phyloP scores from a whole-genome alignment of 2,113 vertebrate species.

The Ovibos moschatus region DNA sequence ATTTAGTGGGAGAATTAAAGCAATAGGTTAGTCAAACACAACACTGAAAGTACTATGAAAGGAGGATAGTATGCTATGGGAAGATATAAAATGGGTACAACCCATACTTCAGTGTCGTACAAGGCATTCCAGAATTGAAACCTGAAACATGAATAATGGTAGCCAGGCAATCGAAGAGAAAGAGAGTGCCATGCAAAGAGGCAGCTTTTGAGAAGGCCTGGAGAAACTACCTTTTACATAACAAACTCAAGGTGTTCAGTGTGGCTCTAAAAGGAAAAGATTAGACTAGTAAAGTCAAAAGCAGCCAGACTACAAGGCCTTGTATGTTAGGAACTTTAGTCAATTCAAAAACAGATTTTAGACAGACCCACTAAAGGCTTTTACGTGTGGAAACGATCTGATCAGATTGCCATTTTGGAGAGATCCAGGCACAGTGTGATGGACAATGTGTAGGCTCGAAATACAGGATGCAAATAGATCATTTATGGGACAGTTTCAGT shows the following conservation, averaged over 20 bases:
- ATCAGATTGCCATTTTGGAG: slow-evolving; percentile 9
- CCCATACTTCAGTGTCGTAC: background rate
- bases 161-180: background rate
- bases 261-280: background rate
- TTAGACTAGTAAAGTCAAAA: background rate
- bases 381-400: background rate
- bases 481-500: background rate
- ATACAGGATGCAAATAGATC: background rate
- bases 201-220: background rate
- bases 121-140: background rate
- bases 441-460: background rate
- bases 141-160: background rate
- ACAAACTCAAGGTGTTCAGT: background rate
- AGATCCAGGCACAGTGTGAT: background rate
- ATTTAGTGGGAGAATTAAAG: background rate
- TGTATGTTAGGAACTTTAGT: background rate
- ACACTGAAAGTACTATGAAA: background rate
- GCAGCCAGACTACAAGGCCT: background rate
- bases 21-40: background rate
- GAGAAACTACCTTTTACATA: background rate
- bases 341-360: background rate
- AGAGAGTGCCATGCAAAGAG: background rate
- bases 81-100: background rate
- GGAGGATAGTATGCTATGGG: background rate
- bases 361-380: background rate